Evolutionary conservation across 2,113 vertebrate species (phyloP).

Genomic region (Xiphorhynchus elegans): DNA sequence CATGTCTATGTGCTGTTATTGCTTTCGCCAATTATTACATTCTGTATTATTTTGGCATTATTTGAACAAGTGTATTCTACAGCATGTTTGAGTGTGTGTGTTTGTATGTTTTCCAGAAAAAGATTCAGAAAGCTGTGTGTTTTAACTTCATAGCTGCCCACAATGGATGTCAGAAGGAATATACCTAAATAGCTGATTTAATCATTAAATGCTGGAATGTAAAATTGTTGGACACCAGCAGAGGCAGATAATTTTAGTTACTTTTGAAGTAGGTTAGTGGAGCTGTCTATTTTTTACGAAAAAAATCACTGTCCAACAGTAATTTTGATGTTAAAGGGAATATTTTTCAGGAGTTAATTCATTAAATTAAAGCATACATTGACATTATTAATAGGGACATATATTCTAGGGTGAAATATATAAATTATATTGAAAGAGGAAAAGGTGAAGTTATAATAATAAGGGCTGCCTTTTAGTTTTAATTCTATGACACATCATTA

Average conservation of each 20-base stretch:
- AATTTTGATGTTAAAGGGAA: not conserved
- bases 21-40: not conserved
- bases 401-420: slow-evolving; percentile 26
- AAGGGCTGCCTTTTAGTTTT: slow-evolving; percentile 23
- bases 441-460: not conserved
- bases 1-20: not conserved
- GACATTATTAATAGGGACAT: slow-evolving; percentile 1
- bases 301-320: not conserved
- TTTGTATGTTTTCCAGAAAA: not conserved
- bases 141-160: not conserved
- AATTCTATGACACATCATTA: not conserved
- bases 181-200: not conserved
- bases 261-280: slow-evolving; percentile 12
- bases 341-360: not conserved
- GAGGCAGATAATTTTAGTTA: slow-evolving; percentile 6
- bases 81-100: not conserved
- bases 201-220: not conserved
- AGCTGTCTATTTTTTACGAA: not conserved
- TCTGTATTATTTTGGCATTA: not conserved
- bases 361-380: not conserved
- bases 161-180: not conserved
- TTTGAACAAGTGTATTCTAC: not conserved
- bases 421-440: not conserved
- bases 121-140: not conserved
- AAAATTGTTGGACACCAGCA: not conserved